Evolutionary conservation across 1,140 invertebrate genomes (phyloP), one percentile per base, ranked within the genome.

Genomic region (Nasonia vitripennis): DNA sequence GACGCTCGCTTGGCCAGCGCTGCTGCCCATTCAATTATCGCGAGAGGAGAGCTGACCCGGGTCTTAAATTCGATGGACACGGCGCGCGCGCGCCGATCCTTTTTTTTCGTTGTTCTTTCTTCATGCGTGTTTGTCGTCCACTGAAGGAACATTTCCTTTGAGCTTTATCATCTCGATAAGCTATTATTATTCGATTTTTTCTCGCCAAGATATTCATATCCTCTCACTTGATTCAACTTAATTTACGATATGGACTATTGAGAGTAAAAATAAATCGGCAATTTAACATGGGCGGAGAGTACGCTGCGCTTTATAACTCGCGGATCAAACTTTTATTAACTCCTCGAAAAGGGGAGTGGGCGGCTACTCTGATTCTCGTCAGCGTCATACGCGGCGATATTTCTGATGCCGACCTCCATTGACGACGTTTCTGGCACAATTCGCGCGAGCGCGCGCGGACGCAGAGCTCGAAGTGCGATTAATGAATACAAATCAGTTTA

Each of bases 401-500:
- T 77, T 70, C 48, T n/a, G 34, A 37, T 37, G 6, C 17, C 17
- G n/a, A 23, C 27, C 51, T 41, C 20, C 11, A 62, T 82, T 78
- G 80, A 78, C 45, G 31, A 82, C 34, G 62, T 78, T 82, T 86
- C 77, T 79, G 74, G 67, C 67, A 79, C 80, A 48, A 86, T 82
- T 82, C 71, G 78, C 67, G 45, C 27, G 80, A 9, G 51, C 17
- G 85, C 78, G 78, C 45, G 45, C 41, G 80, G 20, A 71, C 23
- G 85, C 80, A 67, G 27, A 78, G 79, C 62, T 78, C 62, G 73
- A 77, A 78, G 70, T 62, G 45, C 75, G 80, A 86, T 86, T 86
- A 86, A 86, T 86, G 85, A 86, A 86, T 86, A 86, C 85, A 83
- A 86, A 86, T 86, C 67, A 86, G 85, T 86, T 83, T 78, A 83